Evolutionary conservation across 1,140 invertebrate species (phyloP), one percentile per base, ranked within the genome.

Genomic region (Bombus soroeensis): DNA sequence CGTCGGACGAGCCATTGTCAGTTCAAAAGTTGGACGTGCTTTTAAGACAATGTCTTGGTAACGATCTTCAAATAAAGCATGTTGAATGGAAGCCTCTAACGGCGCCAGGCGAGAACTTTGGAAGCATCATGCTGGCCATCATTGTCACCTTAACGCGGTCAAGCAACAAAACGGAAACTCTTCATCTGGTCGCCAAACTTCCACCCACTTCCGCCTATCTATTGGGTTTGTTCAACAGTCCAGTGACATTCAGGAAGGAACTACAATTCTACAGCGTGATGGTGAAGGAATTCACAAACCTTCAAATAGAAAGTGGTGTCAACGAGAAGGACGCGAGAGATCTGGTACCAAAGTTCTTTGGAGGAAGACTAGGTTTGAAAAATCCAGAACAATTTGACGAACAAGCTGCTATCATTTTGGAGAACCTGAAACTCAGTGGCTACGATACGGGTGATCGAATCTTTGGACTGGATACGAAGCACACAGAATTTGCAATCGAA

Each of bases 61-160:
- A 81, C 0, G 25, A 91, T 4, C 57, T 93, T 10, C 88, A 91
- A 62, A 89, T 95, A 41, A 53, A 93, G 28, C 74, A 91, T 1
- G 59, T 91, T 4, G 83, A 92, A 82, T 95, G 94, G 94, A 95
- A 92, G 43, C 91, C 93, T 32, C 59, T 97, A 28, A 96, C 96
- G 12, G 95, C 96, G 75, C 95, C 96, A 0, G 96, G 96, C 2
- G 96, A 96, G 75, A 96, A 97, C 90, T 97, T 96, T 88, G 96
- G 96, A 12, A 96, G 96, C 92, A 43, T 96, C 6, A 96, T 97
- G 91, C 81, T 96, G 28, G 93, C 94, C 1, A 91, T 97, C 9
- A 91, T 94, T 53, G 87, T 94, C 9, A 92, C 85, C 13, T 9
- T 95, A 53, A 64, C 90, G 0, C 86, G 85, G 39, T 83, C 94